phyloP scores from a whole-genome alignment of 2,888 invertebrate genomes.

The Chouioia cunea region DNA sequence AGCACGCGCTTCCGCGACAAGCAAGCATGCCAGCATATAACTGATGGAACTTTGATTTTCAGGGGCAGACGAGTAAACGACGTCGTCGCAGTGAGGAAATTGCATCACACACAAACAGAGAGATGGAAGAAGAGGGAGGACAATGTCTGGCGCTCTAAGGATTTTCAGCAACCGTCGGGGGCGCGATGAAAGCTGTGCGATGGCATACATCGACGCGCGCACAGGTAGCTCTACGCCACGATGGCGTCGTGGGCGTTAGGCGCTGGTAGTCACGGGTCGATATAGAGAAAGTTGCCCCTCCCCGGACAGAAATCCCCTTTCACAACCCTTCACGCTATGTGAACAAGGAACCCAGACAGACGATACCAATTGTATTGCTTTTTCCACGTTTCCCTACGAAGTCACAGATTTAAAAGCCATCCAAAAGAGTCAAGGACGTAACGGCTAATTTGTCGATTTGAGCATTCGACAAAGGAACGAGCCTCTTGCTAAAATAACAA shows the following conservation, averaged over 20 bases:
- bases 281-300: slow-evolving; percentile 46
- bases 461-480: slow-evolving; percentile 34
- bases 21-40: slow-evolving; percentile 4
- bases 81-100: background rate
- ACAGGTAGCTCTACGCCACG: background rate
- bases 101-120: background rate
- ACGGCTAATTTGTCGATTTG: slow-evolving; percentile 44
- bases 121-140: background rate
- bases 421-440: background rate
- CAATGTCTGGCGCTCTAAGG: slow-evolving; percentile 8
- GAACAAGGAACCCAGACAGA: no score
- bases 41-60: slow-evolving; percentile 46
- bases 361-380: no score
- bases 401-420: background rate
- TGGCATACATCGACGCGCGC: slow-evolving; percentile 7
- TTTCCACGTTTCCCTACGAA: no score
- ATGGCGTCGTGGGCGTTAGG: slow-evolving; percentile 50
- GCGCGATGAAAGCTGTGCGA: slow-evolving; percentile 28
- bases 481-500: slow-evolving; percentile 43
- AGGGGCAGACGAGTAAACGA: slow-evolving; percentile 22
- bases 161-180: slow-evolving; percentile 22
- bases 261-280: slow-evolving; percentile 60
- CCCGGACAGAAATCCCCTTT: no score
- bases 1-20: no score
- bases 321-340: no score